Conservation (phyloP, 2,113 vertebrate species). For the Girardinichthys multiradiatus region DNA sequence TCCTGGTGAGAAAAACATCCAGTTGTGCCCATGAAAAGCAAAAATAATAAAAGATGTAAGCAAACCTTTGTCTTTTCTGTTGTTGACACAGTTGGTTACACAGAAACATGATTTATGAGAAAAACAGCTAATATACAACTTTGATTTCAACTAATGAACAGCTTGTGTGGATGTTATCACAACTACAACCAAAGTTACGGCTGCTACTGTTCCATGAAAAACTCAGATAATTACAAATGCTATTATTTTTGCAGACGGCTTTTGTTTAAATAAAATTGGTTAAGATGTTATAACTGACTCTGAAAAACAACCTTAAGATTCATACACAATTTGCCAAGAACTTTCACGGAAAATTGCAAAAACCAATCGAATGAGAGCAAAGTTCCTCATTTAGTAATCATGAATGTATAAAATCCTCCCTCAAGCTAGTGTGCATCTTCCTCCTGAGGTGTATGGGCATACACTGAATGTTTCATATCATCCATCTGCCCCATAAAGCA, state of each 20-base stretch:
- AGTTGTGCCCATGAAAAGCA: constrained; percentile 32
- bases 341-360: not conserved
- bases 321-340: not conserved
- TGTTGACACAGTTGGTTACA: constrained; percentile 15
- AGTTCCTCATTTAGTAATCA: not conserved
- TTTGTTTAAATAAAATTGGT: not conserved
- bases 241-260: not conserved
- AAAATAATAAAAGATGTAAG: constrained; percentile 16
- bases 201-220: not conserved
- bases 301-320: not conserved
- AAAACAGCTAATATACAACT: not conserved
- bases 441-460: not conserved
- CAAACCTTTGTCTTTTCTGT: constrained; percentile 1
- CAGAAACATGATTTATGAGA: not conserved
- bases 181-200: not conserved
- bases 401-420: not conserved
- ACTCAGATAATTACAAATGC: not conserved
- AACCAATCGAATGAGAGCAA: not conserved
- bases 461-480: not conserved
- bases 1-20: constrained; percentile 40
- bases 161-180: not conserved
- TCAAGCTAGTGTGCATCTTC: not conserved
- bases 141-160: not conserved
- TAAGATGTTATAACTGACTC: not conserved
- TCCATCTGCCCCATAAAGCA: not conserved